Base-by-base conservation (phyloP, 2,797 vertebrate genomes). In the Ispidina picta region DNA sequence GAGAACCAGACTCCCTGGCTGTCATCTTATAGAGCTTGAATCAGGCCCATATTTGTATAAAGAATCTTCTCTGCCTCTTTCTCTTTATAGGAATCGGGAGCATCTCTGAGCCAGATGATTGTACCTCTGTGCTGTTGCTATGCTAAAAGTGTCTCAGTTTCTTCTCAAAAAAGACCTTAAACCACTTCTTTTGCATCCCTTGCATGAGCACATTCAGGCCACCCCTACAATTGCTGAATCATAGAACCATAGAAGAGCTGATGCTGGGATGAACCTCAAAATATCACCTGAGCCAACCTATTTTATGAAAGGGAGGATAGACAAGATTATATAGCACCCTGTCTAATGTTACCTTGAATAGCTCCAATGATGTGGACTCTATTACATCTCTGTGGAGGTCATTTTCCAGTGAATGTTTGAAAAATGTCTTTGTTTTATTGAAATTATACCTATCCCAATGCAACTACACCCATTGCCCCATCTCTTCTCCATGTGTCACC, bases 161-260 rank as follows among this genome's bases (percentile, higher is more conserved):
- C 22, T 48, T 69, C 29, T 39, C 37, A 28, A 29, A 74, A 69
- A 29, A 29, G 6, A 6, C 26, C 16, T 51, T 59, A 31, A 31
- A 77, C 28, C 5, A 0, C 26, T 9, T 59, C 0, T 26, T 78
- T 74, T 63, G 5, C 35, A 20, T 83, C 9, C 20, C 11, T 35
- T 25, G 3, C 41, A 11, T 56, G 8, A 44, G 3, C 22, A 29
- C 8, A 25, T 49, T 49, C 48, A 49, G 25, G 20, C n/a, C 12
- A 2, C 39, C 17, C 19, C 25, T 9, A n/a, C 0, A 0, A 7
- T 0, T 35, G 25, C 22, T 79, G n/a, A 43, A 31, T 60, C 17
- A 37, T 2, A 70, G 19, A 78, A 56, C 7, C 10, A n/a, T 5
- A 74, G 19, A 78, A 48, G 7, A 41, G 51, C 63, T 15, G 15